Conservation (phyloP, 2,888 invertebrate species). For the Aporophyla lueneburgensis region DNA sequence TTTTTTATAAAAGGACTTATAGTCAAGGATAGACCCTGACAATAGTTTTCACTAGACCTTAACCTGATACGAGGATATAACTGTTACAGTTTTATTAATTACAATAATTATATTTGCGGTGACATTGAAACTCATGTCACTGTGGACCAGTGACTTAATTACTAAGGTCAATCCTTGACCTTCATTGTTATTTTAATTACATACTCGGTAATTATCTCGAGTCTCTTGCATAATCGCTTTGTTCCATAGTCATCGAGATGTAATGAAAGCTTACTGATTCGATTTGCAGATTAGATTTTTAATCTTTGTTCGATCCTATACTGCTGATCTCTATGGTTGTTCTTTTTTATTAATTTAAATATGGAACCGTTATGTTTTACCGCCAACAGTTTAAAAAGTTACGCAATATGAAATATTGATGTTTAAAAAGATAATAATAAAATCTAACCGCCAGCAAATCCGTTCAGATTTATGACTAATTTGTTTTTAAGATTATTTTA, state of each 20-base stretch:
- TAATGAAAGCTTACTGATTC: conserved; percentile 23
- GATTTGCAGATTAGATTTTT: conserved; percentile 42
- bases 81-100: conserved; percentile 61
- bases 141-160: conserved; percentile 55
- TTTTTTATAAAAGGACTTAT: conserved; percentile 3
- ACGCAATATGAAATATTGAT: conserved; percentile 40
- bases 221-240: conserved; percentile 42
- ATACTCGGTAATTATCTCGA: conserved; percentile 36
- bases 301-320: conserved; percentile 30
- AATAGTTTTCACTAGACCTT: conserved; percentile 54
- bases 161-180: conserved; percentile 54
- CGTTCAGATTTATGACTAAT: conserved; percentile 56
- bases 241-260: conserved; percentile 24
- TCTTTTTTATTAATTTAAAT: conserved; percentile 29
- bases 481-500: conserved; percentile 54
- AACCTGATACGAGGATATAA: conserved; percentile 57
- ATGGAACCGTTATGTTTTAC: conserved; percentile 32
- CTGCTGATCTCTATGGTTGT: conserved; percentile 22
- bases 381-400: conserved; percentile 32
- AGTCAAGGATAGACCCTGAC: conserved; percentile 45
- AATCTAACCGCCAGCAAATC: conserved; percentile 33
- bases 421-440: conserved; percentile 41
- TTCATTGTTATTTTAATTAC: conserved; percentile 65
- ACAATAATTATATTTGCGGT: conserved; percentile 41
- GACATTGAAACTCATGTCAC: conserved; percentile 55